Conservation (phyloP, 2,797 vertebrate species). For the Propithecus perrieri region DNA sequence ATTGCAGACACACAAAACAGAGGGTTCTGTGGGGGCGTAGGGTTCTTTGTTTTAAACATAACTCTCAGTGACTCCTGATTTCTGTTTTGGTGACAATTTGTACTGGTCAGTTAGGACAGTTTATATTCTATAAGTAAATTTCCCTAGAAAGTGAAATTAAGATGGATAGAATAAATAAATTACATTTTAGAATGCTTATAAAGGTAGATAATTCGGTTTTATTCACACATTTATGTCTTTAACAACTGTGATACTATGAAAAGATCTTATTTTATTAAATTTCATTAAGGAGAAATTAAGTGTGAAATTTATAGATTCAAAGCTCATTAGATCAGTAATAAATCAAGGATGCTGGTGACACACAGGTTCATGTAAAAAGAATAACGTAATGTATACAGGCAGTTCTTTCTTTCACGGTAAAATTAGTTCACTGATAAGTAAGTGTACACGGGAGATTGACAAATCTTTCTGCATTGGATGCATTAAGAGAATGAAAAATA, state of each 20-base stretch:
- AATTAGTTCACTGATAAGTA: neutral
- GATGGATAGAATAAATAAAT: neutral
- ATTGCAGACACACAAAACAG: neutral
- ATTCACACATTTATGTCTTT: neutral
- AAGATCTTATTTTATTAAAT: neutral
- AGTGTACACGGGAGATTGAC: neutral
- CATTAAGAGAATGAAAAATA: neutral
- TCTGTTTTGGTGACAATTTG: neutral
- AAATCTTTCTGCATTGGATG: neutral
- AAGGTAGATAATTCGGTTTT: neutral
- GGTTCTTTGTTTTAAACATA: neutral
- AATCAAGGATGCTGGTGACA: neutral
- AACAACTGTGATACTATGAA: neutral
- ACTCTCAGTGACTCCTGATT: neutral
- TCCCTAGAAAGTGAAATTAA: conserved; percentile 15
- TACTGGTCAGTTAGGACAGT: neutral
- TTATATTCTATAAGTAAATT: neutral
- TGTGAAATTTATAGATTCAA: neutral
- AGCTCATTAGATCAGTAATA: neutral
- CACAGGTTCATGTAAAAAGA: neutral
- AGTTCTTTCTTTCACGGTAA: neutral
- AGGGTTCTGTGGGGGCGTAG: neutral
- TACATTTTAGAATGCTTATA: neutral
- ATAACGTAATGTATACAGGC: neutral
- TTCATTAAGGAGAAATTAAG: conserved; percentile 47